phyloP scores from a whole-genome alignment of 2,888 invertebrate species.

The Actias luna region DNA sequence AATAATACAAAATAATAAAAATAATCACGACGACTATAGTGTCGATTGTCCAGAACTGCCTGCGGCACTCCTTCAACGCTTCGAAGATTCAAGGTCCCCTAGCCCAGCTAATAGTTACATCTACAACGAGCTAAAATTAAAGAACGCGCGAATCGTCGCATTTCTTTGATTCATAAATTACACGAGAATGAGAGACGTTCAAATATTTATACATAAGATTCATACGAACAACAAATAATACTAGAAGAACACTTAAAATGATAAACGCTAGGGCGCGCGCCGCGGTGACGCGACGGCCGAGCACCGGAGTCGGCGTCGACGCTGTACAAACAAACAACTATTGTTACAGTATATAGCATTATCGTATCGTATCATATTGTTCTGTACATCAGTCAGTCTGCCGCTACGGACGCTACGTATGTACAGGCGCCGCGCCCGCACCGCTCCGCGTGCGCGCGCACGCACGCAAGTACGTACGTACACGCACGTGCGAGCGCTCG shows the following conservation, averaged over 20 bases:
- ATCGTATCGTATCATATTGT: constrained; percentile 41
- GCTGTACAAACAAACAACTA: constrained; percentile 75
- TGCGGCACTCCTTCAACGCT: constrained; percentile 71
- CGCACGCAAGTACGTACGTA: constrained; percentile 26
- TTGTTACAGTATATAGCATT: constrained; percentile 63
- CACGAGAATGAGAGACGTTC: constrained; percentile 80
- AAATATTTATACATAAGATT: constrained; percentile 81
- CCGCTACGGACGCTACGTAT: constrained; percentile 52
- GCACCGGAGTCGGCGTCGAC: constrained; percentile 66
- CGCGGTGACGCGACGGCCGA: constrained; percentile 70
- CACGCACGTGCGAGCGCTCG: constrained; percentile 27
- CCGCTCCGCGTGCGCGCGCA: constrained; percentile 25
- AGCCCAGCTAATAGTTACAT: constrained; percentile 80
- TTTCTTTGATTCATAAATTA: constrained; percentile 79
- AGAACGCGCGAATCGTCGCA: constrained; percentile 66
- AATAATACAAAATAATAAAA: constrained; percentile 69
- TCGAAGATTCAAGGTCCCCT: constrained; percentile 81
- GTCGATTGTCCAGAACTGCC: constrained; percentile 81
- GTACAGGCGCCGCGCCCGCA: constrained; percentile 52
- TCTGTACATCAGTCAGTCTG: constrained; percentile 79
- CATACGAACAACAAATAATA: constrained; percentile 82
- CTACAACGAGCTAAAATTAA: constrained; percentile 78
- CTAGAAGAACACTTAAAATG: constrained; percentile 80
- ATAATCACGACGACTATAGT: constrained; percentile 80
- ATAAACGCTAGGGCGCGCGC: constrained; percentile 67